Evolutionary conservation across 2,113 vertebrate genomes (phyloP).

Genomic region (Neolamprologus sp.): DNA sequence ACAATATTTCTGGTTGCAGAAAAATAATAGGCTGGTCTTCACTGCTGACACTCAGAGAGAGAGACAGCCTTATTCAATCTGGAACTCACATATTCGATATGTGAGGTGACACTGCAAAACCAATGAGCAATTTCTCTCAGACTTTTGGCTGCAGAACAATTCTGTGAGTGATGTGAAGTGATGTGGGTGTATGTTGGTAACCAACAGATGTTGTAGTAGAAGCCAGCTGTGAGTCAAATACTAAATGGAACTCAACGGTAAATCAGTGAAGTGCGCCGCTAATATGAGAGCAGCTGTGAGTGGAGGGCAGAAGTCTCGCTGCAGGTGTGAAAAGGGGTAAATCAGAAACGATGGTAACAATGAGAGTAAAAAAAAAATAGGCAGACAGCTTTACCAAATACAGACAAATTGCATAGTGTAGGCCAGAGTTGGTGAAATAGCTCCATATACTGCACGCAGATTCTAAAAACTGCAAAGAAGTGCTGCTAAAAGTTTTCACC

Average conservation of each 20-base stretch:
- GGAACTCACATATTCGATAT: not conserved
- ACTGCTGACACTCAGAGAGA: not conserved
- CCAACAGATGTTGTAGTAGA: slow-evolving; percentile 28
- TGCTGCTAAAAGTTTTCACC: not conserved
- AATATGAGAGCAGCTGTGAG: slow-evolving; percentile 14
- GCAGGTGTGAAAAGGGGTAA: not conserved
- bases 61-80: not conserved
- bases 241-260: not conserved
- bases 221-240: slow-evolving; percentile 20
- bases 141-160: not conserved
- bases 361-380: not conserved
- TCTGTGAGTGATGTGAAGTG: not conserved
- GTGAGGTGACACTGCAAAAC: not conserved
- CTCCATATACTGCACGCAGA: not conserved
- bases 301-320: not conserved
- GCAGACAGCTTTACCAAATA: not conserved
- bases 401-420: not conserved
- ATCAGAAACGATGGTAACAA: not conserved
- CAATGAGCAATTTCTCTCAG: not conserved
- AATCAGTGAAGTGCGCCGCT: not conserved
- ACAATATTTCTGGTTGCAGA: not conserved
- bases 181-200: not conserved
- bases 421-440: not conserved
- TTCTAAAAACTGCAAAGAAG: not conserved
- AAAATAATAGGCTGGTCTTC: not conserved